A percentile compares a stretch with the other conserved stretches of the same genome.
Evolutionary conservation across 2,113 vertebrate genomes (phyloP).

Genomic region (Alectura lathami): DNA sequence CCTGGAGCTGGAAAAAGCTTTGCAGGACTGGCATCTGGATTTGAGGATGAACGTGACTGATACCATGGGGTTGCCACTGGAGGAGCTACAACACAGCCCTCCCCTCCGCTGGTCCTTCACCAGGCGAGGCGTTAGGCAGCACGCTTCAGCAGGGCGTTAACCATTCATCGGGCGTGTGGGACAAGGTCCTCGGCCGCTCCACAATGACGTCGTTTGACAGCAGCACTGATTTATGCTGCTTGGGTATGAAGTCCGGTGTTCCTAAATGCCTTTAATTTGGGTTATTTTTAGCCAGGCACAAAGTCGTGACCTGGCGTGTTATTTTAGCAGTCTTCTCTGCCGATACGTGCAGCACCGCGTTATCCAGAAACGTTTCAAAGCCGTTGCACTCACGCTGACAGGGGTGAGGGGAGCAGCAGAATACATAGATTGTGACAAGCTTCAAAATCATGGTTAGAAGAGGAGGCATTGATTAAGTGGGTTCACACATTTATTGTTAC

Average conservation of each 20-base stretch:
- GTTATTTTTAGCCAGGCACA: not conserved
- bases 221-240: accelerated
- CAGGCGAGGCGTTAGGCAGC: accelerated
- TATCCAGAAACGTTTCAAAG: not conserved
- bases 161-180: accelerated
- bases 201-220: accelerated
- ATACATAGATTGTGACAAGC: not conserved
- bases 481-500: not conserved
- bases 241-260: accelerated
- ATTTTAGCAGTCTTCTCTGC: not conserved
- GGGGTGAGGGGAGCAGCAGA: not conserved
- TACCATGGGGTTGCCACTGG: not conserved
- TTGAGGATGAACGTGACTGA: accelerated
- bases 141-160: accelerated
- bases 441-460: not conserved
- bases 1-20: accelerated
- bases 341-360: not conserved
- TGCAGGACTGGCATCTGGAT: not conserved
- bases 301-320: not conserved
- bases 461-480: not conserved
- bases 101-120: accelerated
- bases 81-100: not conserved
- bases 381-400: accelerated
- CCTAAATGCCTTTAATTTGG: not conserved
- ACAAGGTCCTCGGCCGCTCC: accelerated